Percentiles rank a stretch among this genome's conserved stretches.
phyloP scores from a whole-genome alignment of 2,113 vertebrate genomes.

The Tyto alba region DNA sequence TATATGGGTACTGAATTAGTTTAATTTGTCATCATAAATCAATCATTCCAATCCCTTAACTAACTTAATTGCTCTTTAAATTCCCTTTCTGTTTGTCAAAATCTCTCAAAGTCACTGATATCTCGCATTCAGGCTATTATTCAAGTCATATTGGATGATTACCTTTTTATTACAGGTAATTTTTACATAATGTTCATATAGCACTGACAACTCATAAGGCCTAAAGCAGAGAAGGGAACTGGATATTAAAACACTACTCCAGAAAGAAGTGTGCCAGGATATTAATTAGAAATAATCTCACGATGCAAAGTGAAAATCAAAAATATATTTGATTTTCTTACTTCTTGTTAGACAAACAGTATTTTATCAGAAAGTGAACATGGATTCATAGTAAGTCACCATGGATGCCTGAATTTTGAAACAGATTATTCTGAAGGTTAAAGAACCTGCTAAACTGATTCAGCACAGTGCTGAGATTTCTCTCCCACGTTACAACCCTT shows the following conservation, averaged over 20 bases:
- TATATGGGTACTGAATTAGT: conserved; percentile 42
- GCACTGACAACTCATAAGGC: background rate
- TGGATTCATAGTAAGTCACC: background rate
- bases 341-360: background rate
- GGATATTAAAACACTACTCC: background rate
- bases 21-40: conserved; percentile 66
- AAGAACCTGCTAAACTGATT: background rate
- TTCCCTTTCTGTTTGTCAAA: conserved; percentile 51
- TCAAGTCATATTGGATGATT: conserved; percentile 45
- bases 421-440: background rate
- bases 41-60: conserved; percentile 18
- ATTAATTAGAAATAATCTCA: background rate
- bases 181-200: conserved; percentile 29
- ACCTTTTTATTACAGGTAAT: conserved; percentile 61
- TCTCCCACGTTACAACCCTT: background rate
- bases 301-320: background rate
- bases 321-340: background rate
- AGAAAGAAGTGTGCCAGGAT: background rate
- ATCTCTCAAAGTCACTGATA: conserved; percentile 36
- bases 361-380: background rate
- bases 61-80: conserved; percentile 43
- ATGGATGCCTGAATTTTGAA: background rate
- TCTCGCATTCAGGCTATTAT: conserved; percentile 33
- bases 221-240: background rate
- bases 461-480: background rate